These are phyloP conservation scores for Danaus melanippus DNA, from an alignment of 1,140 invertebrate species.

Conservation along the genomic window DNA sequence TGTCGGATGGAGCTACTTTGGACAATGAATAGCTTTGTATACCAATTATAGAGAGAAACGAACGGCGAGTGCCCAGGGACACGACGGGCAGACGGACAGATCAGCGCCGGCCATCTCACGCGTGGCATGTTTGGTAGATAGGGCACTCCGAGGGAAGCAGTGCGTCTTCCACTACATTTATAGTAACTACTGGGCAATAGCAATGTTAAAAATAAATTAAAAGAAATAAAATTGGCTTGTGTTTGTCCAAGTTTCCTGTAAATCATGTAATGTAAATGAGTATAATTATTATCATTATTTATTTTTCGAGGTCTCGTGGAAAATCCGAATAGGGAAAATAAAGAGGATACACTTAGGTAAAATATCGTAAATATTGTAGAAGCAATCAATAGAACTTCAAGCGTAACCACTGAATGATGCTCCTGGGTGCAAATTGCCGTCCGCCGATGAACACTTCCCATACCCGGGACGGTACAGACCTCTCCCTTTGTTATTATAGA, in stretches of 20 bases:
- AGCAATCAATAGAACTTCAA: too few species aligned
- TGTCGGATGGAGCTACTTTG: slow-evolving; percentile 8
- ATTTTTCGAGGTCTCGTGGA: slow-evolving; percentile 5
- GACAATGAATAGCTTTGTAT: slow-evolving; percentile 4
- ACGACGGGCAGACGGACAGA: background rate
- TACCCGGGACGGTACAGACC: too few species aligned
- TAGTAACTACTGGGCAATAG: too few species aligned
- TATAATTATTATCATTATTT: background rate
- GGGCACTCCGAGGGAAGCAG: too few species aligned
- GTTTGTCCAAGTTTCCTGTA: too few species aligned
- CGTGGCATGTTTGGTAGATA: too few species aligned
- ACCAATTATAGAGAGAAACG: slow-evolving; percentile 1
- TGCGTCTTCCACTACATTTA: too few species aligned
- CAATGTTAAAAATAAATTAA: too few species aligned
- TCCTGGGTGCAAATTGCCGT: background rate
- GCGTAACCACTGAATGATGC: background rate
- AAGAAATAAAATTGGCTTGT: too few species aligned
- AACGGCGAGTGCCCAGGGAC: background rate
- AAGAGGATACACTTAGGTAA: background rate
- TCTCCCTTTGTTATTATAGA: slow-evolving; percentile 1
- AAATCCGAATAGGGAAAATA: slow-evolving; percentile 6
- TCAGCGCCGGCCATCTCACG: too few species aligned
- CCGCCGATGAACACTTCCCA: background rate
- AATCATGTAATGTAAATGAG: too few species aligned
- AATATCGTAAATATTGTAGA: too few species aligned